Base-by-base conservation (phyloP, 2,113 vertebrate genomes). In the Dasypus novemcinctus region DNA sequence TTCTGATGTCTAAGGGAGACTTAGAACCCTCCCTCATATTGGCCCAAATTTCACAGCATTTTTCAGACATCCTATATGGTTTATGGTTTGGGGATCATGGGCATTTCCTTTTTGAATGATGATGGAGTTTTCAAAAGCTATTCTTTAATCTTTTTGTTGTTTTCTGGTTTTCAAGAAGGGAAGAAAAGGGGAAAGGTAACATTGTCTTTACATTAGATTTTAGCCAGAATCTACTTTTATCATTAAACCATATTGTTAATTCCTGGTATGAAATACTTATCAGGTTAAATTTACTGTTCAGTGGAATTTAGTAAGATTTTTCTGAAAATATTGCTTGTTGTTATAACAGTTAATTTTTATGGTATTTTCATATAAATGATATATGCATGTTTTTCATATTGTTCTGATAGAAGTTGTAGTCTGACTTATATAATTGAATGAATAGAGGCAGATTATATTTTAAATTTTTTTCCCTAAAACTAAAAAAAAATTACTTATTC, bases 311-410 rank as follows among this genome's bases (percentile, higher is more conserved):
- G 9, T 59, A 76, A 92, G 31, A 64, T 74, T 66, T 68, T 88
- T 75, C 69, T 92, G 33, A 72, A 92, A 75, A 54, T 71, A 46
- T 43, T 79, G 13, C 25, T 69, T 66, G 68, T 61, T 78, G 29
- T 88, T 93, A 64, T 82, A 38, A 38, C 64, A 64, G 11, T 57
- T 71, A 93, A 93, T 75, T 71, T 86, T 5, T 63, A 20, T 63
- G 4, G 18, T 86, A 71, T 83, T 94, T 63, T 31, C 66, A 36
- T 80, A 85, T 21, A 85, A 90, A 61, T 82, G 6, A 76, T 61
- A 69, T 75, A 49, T 81, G 21, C 2, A 75, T 94, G 14, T 38
- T 92, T 79, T 80, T 94, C 90, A 68, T 94, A 63, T 57, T 92
- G 4, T 84, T 93, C 72, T 80, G 71, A 27, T 68, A 92, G 66